These are phyloP conservation scores for Elysia chlorotica DNA, from an alignment of 1,140 invertebrate species.

Conservation along the genomic window DNA sequence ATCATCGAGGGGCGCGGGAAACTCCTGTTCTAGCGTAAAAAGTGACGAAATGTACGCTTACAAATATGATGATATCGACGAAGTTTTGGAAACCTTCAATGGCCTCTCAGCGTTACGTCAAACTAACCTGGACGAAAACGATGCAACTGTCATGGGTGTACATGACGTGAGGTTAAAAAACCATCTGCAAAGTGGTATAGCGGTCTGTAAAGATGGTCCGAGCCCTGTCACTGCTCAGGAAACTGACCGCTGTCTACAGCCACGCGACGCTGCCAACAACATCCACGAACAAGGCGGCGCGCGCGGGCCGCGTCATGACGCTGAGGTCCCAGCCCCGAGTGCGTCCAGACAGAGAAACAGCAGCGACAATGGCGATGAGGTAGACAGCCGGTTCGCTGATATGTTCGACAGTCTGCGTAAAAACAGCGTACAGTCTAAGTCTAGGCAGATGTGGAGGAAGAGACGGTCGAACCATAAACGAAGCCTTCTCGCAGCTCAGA, in stretches of 20 bases:
- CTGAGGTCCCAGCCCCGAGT: not conserved
- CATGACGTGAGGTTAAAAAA: not conserved
- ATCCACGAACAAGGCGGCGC: not conserved
- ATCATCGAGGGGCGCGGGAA: no score
- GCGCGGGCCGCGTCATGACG: not conserved
- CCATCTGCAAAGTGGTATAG: not conserved
- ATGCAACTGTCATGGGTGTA: not conserved
- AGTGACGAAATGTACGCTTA: slow-evolving; percentile 10
- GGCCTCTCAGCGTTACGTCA: no score
- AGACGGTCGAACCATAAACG: slow-evolving; percentile 1
- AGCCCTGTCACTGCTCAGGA: not conserved
- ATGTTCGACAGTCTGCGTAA: slow-evolving; percentile 14
- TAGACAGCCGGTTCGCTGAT: not conserved
- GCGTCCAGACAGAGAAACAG: not conserved
- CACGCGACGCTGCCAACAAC: not conserved
- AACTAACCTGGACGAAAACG: not conserved
- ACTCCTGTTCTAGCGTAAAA: no score
- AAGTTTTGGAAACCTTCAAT: not conserved
- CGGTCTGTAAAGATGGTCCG: not conserved
- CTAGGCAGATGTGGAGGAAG: slow-evolving; percentile 13
- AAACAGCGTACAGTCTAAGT: slow-evolving; percentile 15
- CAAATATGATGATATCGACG: slow-evolving; percentile 13
- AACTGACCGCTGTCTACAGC: not conserved
- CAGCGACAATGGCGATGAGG: not conserved
- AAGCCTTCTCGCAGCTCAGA: not conserved